Conservation (phyloP, 2,113 vertebrate genomes). For the Platysternon megacephalum region DNA sequence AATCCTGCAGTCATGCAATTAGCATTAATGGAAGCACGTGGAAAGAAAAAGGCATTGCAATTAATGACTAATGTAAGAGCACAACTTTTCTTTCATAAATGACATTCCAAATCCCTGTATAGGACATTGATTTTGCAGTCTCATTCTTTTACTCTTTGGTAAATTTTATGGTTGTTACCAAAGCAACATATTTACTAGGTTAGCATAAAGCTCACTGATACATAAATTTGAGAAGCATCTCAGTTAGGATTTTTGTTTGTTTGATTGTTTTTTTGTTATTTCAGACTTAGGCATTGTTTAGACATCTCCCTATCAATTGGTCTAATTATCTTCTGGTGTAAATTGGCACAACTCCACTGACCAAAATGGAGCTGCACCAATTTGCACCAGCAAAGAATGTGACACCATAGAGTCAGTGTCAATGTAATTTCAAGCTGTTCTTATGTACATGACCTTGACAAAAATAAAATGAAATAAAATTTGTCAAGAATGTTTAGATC, state of each 20-base stretch:
- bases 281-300: background rate
- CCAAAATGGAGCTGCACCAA: rapidly evolving
- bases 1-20: background rate
- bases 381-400: background rate
- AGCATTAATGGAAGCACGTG: background rate
- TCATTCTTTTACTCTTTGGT: conserved; percentile 10
- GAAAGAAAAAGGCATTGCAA: background rate
- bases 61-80: background rate
- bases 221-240: conserved; percentile 27
- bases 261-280: background rate
- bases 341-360: background rate
- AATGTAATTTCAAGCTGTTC: background rate
- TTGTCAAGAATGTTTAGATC: background rate
- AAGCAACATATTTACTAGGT: conserved; percentile 37
- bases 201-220: background rate
- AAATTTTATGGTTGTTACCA: conserved; percentile 18
- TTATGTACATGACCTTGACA: background rate
- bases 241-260: background rate
- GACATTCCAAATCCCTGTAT: background rate
- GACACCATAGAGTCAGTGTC: background rate
- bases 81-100: conserved; percentile 8
- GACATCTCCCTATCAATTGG: background rate
- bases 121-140: conserved; percentile 13
- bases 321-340: background rate
- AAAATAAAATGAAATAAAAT: background rate